Evolutionary conservation across 2,113 vertebrate genomes (phyloP).

Genomic region (Speoplatyrhinus poulsoni): DNA sequence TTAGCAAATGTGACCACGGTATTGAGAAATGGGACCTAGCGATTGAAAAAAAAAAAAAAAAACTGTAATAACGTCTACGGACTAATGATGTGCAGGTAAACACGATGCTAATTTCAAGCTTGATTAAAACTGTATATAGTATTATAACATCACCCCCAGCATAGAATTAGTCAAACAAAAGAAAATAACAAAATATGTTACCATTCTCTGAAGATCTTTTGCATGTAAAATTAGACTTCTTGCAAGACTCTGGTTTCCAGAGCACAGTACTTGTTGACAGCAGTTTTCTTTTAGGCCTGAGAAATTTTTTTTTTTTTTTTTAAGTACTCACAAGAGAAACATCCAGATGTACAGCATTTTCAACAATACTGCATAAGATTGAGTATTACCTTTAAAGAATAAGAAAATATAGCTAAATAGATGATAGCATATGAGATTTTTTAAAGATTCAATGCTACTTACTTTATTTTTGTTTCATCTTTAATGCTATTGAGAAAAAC

Average conservation of each 20-base stretch:
- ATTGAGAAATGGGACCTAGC: too few species aligned
- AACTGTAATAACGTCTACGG: too few species aligned
- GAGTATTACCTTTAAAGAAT: too few species aligned
- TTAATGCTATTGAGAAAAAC: slow-evolving; percentile 11
- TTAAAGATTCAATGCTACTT: not conserved
- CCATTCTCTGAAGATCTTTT: slow-evolving; percentile 17
- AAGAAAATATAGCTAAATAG: not conserved
- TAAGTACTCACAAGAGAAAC: not conserved
- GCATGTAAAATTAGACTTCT: not conserved
- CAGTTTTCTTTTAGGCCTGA: slow-evolving; percentile 68
- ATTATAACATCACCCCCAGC: too few species aligned
- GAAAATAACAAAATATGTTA: slow-evolving; percentile 4
- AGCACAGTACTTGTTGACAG: slow-evolving; percentile 37
- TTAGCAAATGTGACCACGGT: too few species aligned
- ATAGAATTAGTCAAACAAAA: not conserved
- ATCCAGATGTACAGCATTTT: not conserved
- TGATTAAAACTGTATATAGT: not conserved
- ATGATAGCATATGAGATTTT: not conserved
- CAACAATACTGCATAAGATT: not conserved
- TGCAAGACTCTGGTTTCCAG: slow-evolving; percentile 57
- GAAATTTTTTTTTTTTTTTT: not conserved
- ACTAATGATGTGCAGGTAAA: not conserved
- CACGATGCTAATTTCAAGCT: not conserved
- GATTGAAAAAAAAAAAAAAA: too few species aligned
- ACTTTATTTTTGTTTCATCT: not conserved